Base-by-base conservation (phyloP, 2,888 invertebrate species). In the Tetranychus piercei region DNA sequence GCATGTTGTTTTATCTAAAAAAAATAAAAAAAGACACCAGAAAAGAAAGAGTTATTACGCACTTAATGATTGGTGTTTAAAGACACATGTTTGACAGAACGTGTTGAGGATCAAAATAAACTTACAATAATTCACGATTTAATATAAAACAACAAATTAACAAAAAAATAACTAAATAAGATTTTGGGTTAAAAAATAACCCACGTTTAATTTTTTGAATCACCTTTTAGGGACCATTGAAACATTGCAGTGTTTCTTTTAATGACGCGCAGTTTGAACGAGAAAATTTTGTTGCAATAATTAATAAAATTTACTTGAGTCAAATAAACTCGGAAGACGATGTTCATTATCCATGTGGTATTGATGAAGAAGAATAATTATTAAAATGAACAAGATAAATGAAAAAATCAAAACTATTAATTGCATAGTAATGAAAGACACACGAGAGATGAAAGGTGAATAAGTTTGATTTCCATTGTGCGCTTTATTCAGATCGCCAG, bases 1-100 rank as follows among this genome's bases (percentile, higher is more conserved):
- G 95, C 95, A 94, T 94, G 20, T 20, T 69, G 34, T 34, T 34
- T 34, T 34, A 34, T 34, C 34, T 34, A 5, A 34, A 34, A 23
- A 34, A 34, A 34, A 5, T 34, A 5, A 34, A 34, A 23, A 34
- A 34, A 34, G 34, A 34, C 3, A 34, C 34, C 34, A 34, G 4
- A 34, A 34, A 34, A 34, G 34, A 34, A 34, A 34, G 34, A 34
- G 5, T 34, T 34, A 34, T 34, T 34, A 34, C 34, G 5, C 34
- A 34, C 34, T 34, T 34, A 4, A 34, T 5, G 5, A 34, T 34
- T 34, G 34, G 5, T 34, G 34, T 34, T 34, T 34, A 34, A 34
- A 34, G 34, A 34, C 34, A 34, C 34, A 34, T 4, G 34, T 34
- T 34, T 34, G 34, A 4, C 34, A 34, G 34, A 5, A 34, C 5